These are phyloP conservation scores for Rousettus madagascariensis DNA, from an alignment of 2,797 vertebrate genomes.

Conservation along the genomic window DNA sequence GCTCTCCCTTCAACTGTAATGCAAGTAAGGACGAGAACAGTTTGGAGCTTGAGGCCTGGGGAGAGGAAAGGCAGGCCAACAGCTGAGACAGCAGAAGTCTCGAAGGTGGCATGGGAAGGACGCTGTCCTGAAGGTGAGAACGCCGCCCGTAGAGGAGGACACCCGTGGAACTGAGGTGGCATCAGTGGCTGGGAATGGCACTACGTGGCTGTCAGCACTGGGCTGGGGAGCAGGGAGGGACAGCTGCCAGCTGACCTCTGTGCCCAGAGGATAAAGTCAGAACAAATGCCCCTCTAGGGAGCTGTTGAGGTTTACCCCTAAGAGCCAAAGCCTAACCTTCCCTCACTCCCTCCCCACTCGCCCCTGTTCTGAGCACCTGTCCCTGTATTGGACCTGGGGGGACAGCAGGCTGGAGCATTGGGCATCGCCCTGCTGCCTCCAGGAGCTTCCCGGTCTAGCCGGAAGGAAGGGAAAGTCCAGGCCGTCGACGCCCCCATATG, in stretches of 20 bases:
- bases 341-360: neutral
- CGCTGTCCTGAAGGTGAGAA: fast-evolving
- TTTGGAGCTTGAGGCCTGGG: neutral
- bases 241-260: neutral
- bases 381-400: neutral
- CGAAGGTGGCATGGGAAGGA: fast-evolving
- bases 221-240: too few relatives aligned
- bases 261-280: neutral
- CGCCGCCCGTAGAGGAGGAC: neutral
- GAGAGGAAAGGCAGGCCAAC: neutral
- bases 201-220: fast-evolving
- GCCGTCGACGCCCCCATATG: fast-evolving
- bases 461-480: neutral
- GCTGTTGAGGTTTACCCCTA: neutral
- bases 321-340: too few relatives aligned
- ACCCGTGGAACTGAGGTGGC: fast-evolving
- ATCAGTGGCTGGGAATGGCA: fast-evolving
- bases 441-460: neutral
- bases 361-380: neutral
- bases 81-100: neutral
- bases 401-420: fast-evolving
- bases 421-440: neutral
- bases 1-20: neutral
- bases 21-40: neutral
- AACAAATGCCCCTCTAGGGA: neutral